Evolutionary conservation across 1,140 invertebrate species (phyloP).

Genomic region (Drosophila pallidifrons): DNA sequence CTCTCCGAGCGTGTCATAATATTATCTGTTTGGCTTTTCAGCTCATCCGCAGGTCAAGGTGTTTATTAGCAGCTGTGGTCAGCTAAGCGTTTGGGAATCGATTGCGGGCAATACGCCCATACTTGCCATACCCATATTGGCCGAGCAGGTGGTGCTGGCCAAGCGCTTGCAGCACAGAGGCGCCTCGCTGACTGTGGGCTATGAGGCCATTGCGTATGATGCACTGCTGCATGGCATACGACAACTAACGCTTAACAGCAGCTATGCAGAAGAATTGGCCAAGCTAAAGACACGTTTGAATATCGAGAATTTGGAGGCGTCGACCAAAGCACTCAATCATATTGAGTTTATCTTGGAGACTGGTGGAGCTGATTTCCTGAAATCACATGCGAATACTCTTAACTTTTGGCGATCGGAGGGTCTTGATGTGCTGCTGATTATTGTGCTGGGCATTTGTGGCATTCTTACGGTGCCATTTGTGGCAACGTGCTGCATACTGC

Average conservation of each 20-base stretch:
- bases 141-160: conserved; percentile 87
- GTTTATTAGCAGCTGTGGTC: conserved; percentile 89
- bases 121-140: conserved; percentile 87
- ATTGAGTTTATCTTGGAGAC: conserved; percentile 86
- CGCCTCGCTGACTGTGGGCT: conserved; percentile 62
- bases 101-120: conserved; percentile 87
- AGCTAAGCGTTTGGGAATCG: conserved; percentile 87
- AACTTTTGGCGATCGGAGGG: conserved; percentile 84
- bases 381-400: conserved; percentile 81
- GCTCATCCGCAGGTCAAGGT: conserved; percentile 86
- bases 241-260: conserved; percentile 66
- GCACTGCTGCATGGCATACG: conserved; percentile 66
- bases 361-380: conserved; percentile 85
- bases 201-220: conserved; percentile 69
- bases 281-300: conserved; percentile 81
- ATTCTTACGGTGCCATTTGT: conserved; percentile 76
- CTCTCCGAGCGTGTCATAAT: not conserved
- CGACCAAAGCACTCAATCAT: conserved; percentile 86
- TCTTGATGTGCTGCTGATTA: conserved; percentile 84
- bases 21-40: conserved; percentile 52
- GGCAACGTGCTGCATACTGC: conserved; percentile 72
- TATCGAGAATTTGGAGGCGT: conserved; percentile 31
- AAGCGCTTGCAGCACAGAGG: conserved; percentile 76
- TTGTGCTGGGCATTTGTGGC: conserved; percentile 62
- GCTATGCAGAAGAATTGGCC: conserved; percentile 69